Percentiles rank a stretch among this genome's conserved stretches.
phyloP scores from a whole-genome alignment of 2,113 vertebrate species.

The Hippotragus niger region DNA sequence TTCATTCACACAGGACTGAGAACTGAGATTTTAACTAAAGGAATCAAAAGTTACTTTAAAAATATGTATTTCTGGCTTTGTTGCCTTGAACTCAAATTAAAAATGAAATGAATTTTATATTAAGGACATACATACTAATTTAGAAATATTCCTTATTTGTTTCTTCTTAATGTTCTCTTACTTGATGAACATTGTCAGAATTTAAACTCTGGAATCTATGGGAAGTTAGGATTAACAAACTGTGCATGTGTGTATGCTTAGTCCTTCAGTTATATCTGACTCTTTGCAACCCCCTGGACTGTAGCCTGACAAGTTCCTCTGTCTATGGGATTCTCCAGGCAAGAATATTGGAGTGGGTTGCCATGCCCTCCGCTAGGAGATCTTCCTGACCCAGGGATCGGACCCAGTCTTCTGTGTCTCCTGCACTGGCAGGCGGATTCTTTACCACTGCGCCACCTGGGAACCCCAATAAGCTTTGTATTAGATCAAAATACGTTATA shows the following conservation, averaged over 20 bases:
- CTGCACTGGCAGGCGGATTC: background rate
- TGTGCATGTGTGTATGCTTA: background rate
- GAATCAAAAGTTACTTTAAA: constrained; percentile 69
- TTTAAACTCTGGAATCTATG: constrained; percentile 67
- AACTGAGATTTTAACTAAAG: constrained; percentile 65
- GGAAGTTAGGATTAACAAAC: constrained; percentile 74
- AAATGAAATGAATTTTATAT: constrained; percentile 25
- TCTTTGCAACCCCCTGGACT: background rate
- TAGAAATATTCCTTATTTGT: constrained; percentile 56
- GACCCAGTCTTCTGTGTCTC: background rate
- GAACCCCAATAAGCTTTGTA: background rate
- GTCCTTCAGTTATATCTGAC: background rate
- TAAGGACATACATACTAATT: constrained; percentile 3
- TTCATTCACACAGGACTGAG: constrained; percentile 54
- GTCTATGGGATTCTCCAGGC: background rate
- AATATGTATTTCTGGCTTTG: constrained; percentile 50
- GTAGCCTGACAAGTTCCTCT: background rate
- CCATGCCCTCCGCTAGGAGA: background rate
- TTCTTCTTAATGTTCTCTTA: constrained; percentile 70
- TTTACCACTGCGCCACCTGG: background rate
- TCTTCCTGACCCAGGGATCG: background rate
- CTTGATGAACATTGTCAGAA: constrained; percentile 60
- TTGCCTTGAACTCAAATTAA: constrained; percentile 57
- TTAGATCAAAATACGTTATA: background rate
- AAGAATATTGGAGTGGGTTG: background rate